Percentiles rank a stretch among this genome's conserved stretches.
Conservation (phyloP, 1,140 invertebrate genomes). For the Goniozus legneri region DNA sequence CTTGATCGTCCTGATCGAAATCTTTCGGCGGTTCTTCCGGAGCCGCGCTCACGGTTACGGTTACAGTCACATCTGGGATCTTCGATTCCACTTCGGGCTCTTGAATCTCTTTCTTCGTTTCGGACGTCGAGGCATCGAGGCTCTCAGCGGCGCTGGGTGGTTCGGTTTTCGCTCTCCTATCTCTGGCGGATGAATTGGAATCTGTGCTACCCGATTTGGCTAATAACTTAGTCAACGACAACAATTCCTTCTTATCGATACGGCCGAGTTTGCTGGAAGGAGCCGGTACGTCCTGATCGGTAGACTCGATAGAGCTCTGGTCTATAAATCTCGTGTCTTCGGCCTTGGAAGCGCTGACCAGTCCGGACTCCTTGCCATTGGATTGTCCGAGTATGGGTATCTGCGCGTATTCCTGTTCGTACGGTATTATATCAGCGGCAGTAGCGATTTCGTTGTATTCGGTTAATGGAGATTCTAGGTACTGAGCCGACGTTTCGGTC, state of each 20-base stretch:
- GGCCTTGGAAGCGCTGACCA: constrained; percentile 26
- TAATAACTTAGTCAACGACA: constrained; percentile 1
- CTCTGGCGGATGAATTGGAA: background rate
- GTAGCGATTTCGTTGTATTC: constrained; percentile 44
- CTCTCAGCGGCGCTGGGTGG: constrained; percentile 16
- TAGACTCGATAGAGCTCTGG: constrained; percentile 42
- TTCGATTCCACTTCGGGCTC: background rate
- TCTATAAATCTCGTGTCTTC: constrained; percentile 43
- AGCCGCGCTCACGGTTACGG: constrained; percentile 11
- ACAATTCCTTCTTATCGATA: background rate
- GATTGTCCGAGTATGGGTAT: constrained; percentile 7
- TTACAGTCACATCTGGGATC: constrained; percentile 40
- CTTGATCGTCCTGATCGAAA: constrained; percentile 36
- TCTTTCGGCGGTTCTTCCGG: constrained; percentile 21
- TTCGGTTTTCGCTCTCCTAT: constrained; percentile 14
- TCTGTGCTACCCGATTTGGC: constrained; percentile 5
- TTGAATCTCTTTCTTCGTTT: background rate
- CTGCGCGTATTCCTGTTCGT: constrained; percentile 31
- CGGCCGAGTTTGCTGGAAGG: background rate
- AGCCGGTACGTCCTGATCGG: constrained; percentile 25
- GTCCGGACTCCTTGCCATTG: constrained; percentile 7
- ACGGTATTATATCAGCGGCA: constrained; percentile 40
- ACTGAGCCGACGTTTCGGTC: constrained; percentile 47
- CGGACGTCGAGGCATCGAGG: background rate
- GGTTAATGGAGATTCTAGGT: constrained; percentile 45